phyloP scores from a whole-genome alignment of 2,888 invertebrate genomes.

The Limnephilus marmoratus region DNA sequence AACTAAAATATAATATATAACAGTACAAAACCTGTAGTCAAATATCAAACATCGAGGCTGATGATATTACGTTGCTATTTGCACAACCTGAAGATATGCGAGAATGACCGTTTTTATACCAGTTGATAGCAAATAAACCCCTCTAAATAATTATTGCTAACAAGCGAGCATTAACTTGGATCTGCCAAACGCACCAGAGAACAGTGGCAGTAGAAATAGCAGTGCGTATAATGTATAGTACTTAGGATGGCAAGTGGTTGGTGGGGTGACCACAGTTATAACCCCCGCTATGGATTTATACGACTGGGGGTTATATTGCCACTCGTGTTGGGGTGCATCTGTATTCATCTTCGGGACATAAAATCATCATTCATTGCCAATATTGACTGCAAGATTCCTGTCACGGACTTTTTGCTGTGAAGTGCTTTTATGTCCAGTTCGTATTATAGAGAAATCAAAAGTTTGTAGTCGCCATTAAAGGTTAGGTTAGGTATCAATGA shows the following conservation, averaged over 20 bases:
- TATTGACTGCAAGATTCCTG: slow-evolving; percentile 17
- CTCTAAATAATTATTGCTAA: not conserved
- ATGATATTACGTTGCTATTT: too few species aligned
- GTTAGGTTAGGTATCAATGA: too few species aligned
- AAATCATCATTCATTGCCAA: slow-evolving; percentile 63
- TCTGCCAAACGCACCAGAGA: not conserved
- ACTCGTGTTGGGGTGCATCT: slow-evolving; percentile 45
- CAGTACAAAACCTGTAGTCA: too few species aligned
- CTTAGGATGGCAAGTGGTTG: not conserved
- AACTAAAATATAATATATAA: too few species aligned
- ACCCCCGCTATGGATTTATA: not conserved
- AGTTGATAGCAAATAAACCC: not conserved
- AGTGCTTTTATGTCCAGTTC: not conserved
- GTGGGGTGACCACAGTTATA: not conserved
- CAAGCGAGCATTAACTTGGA: not conserved
- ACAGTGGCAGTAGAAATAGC: not conserved
- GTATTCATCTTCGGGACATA: slow-evolving; percentile 60
- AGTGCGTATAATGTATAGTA: not conserved
- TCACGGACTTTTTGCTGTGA: not conserved
- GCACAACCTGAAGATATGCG: too few species aligned
- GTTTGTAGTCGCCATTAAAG: too few species aligned
- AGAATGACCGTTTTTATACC: not conserved
- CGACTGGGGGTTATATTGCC: not conserved
- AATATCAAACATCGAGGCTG: too few species aligned
- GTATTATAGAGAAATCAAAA: too few species aligned